Conservation (phyloP, 2,888 invertebrate genomes). For the Synergus gifuensis region DNA sequence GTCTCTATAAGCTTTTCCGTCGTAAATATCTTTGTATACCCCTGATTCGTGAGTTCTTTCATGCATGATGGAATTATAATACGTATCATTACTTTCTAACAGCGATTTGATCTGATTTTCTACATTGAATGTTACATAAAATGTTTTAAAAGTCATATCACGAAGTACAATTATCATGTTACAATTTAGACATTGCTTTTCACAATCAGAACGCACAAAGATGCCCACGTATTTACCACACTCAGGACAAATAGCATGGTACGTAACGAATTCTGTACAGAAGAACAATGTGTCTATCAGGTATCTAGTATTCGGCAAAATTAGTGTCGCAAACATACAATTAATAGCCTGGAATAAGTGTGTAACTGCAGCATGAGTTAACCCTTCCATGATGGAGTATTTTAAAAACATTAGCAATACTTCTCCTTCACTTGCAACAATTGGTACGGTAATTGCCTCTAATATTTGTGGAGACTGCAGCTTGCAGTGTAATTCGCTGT, state of each 20-base stretch:
- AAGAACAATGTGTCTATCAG: too few relatives aligned
- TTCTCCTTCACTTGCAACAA: neutral
- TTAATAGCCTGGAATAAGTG: neutral
- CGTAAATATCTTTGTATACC: constrained; percentile 41
- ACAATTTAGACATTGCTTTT: neutral
- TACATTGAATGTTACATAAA: neutral
- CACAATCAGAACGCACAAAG: neutral
- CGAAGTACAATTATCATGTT: neutral
- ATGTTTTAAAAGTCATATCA: neutral
- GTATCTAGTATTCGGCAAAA: too few relatives aligned
- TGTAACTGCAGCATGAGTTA: neutral
- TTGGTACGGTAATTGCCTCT: neutral
- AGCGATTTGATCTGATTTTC: constrained; percentile 2
- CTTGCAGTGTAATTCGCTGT: too few relatives aligned
- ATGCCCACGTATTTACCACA: neutral
- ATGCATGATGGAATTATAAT: neutral
- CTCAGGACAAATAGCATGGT: neutral
- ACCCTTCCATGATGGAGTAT: neutral
- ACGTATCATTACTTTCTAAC: too few relatives aligned
- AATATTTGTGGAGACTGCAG: neutral
- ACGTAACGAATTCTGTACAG: neutral
- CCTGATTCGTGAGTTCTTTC: neutral
- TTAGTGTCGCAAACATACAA: neutral
- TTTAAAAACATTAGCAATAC: neutral
- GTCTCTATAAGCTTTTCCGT: constrained; percentile 32